Percentiles rank a stretch among this genome's conserved stretches.
phyloP scores from a whole-genome alignment of 2,797 vertebrate genomes.

The Hapalemur alaotrensis region DNA sequence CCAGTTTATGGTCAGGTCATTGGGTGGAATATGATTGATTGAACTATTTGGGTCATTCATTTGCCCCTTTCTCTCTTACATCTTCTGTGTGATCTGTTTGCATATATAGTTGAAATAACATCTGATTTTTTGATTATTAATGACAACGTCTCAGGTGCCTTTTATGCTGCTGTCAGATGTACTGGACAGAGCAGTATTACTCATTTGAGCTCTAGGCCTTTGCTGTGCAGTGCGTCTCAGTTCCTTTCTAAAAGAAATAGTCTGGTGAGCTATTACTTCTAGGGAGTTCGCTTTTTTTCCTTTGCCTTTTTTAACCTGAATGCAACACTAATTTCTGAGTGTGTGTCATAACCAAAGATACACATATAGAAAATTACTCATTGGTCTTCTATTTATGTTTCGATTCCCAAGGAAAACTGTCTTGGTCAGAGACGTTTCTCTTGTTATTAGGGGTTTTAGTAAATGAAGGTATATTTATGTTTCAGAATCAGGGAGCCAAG shows the following conservation, averaged over 20 bases:
- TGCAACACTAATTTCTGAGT: not conserved
- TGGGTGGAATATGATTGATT: constrained; percentile 23
- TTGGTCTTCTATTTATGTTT: constrained; percentile 44
- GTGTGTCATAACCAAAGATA: constrained; percentile 10
- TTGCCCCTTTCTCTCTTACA: not conserved
- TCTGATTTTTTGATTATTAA: not conserved
- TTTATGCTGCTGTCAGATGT: not conserved
- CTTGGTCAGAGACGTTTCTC: not conserved
- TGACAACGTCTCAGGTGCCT: not conserved
- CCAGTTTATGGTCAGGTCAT: not conserved
- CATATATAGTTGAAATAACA: not conserved
- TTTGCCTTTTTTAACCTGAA: not conserved
- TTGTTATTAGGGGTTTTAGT: not conserved
- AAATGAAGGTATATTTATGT: constrained; percentile 42
- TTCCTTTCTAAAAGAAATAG: not conserved
- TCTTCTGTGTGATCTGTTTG: constrained; percentile 28
- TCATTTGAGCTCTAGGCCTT: not conserved
- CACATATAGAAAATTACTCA: not conserved
- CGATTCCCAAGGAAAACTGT: not conserved
- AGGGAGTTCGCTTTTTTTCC: not conserved
- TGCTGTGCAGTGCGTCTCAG: not conserved
- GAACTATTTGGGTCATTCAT: not conserved
- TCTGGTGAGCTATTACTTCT: not conserved
- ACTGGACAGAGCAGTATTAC: not conserved
- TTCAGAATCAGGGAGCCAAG: constrained; percentile 37